A percentile compares a stretch with the other conserved stretches of the same genome.
These are phyloP conservation scores for Dysmachus trigonus DNA, from an alignment of 2,888 invertebrate genomes.

Conservation along the genomic window DNA sequence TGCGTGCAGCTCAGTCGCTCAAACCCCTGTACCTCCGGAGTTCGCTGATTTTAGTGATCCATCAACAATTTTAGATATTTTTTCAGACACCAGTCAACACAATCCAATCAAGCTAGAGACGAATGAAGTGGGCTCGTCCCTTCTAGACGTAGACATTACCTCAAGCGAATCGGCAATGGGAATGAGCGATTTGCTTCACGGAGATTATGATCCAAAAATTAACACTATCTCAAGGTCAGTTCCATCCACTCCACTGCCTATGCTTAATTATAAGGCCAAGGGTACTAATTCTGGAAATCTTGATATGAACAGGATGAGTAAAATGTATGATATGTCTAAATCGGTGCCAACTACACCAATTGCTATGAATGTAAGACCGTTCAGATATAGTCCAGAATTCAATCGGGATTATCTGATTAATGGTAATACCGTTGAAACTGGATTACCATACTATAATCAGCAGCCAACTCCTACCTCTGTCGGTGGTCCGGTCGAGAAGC, in stretches of 20 bases:
- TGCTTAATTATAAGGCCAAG: slow-evolving; percentile 52
- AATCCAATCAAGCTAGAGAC: slow-evolving; percentile 49
- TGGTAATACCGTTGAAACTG: slow-evolving; percentile 68
- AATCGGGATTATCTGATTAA: slow-evolving; percentile 70
- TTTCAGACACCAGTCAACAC: slow-evolving; percentile 50
- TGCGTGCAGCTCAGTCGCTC: slow-evolving; percentile 73
- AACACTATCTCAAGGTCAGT: slow-evolving; percentile 71
- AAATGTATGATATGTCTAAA: slow-evolving; percentile 71
- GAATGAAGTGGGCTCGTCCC: slow-evolving; percentile 43
- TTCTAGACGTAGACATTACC: slow-evolving; percentile 39
- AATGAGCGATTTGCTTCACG: slow-evolving; percentile 57
- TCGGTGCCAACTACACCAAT: slow-evolving; percentile 83
- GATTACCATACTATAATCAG: slow-evolving; percentile 26
- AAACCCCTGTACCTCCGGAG: slow-evolving; percentile 76
- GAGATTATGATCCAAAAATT: slow-evolving; percentile 57
- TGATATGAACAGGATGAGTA: slow-evolving; percentile 59
- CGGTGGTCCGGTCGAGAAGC: slow-evolving; percentile 1
- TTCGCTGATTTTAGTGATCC: slow-evolving; percentile 73
- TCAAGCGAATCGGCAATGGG: slow-evolving; percentile 53
- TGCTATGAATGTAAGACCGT: slow-evolving; percentile 66
- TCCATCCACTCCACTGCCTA: slow-evolving; percentile 74
- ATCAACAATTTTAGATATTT: slow-evolving; percentile 53
- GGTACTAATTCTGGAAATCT: slow-evolving; percentile 52
- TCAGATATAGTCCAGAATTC: slow-evolving; percentile 68
- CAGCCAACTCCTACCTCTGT: neutral